Evolutionary conservation across 2,797 vertebrate species (phyloP).

Genomic region (Lepidocolaptes lacrymiger): DNA sequence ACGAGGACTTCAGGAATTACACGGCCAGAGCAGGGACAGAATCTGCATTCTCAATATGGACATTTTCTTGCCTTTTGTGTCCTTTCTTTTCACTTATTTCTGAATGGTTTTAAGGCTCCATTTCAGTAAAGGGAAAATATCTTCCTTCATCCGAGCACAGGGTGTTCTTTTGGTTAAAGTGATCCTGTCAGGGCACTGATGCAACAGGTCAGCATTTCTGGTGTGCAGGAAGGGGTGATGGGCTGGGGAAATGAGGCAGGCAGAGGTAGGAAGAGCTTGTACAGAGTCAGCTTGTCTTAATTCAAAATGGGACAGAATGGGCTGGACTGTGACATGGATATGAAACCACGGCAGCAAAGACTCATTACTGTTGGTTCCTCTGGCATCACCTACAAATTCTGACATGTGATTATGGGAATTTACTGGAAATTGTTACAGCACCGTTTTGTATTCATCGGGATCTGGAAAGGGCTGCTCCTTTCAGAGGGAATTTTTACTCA

Average conservation of each 20-base stretch:
- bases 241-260: background rate
- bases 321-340: accelerated
- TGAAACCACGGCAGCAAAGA: background rate
- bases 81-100: background rate
- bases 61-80: background rate
- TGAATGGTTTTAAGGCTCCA: background rate
- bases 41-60: background rate
- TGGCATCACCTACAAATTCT: background rate
- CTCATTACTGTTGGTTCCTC: background rate
- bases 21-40: background rate
- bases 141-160: background rate
- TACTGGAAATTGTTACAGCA: background rate
- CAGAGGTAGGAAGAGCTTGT: background rate
- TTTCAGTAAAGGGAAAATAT: background rate
- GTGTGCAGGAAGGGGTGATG: background rate
- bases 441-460: accelerated
- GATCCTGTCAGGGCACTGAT: background rate
- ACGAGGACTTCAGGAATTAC: background rate
- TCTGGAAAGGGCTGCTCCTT: background rate
- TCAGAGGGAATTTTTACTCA: background rate
- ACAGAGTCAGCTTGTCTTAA: background rate
- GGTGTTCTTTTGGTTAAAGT: background rate
- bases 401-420: accelerated
- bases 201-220: background rate
- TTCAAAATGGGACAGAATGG: background rate